A percentile compares a stretch with the other conserved stretches of the same genome.
Conservation (phyloP, 2,113 vertebrate species). For the Anoura caudifer region DNA sequence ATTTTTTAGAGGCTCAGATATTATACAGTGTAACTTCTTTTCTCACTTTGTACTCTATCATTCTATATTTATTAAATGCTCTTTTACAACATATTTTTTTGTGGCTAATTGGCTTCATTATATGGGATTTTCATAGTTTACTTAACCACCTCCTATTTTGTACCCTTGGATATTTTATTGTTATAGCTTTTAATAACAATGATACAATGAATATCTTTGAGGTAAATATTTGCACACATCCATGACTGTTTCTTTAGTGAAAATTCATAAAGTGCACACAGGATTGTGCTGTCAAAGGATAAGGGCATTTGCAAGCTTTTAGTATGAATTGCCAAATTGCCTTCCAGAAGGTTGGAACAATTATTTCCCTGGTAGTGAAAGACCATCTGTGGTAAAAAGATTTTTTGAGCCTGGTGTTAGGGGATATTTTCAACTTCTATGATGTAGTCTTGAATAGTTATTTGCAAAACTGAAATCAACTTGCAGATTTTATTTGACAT, state of each 20-base stretch:
- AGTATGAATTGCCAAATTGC: not conserved
- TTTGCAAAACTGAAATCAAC: constrained; percentile 8
- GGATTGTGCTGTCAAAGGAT: not conserved
- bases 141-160: not conserved
- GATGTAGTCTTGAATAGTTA: not conserved
- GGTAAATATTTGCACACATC: not conserved
- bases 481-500: not conserved
- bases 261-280: not conserved
- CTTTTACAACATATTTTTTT: not conserved
- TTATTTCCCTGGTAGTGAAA: constrained; percentile 24
- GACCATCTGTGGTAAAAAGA: not conserved
- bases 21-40: not conserved
- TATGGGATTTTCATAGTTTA: not conserved
- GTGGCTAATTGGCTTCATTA: not conserved
- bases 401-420: not conserved
- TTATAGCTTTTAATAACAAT: not conserved
- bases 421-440: not conserved
- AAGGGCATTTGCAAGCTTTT: not conserved
- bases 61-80: not conserved
- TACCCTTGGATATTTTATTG: not conserved
- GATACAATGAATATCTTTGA: not conserved
- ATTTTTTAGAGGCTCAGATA: not conserved
- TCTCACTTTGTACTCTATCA: not conserved
- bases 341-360: not conserved
- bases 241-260: not conserved